A percentile compares a stretch with the other conserved stretches of the same genome.
Conservation (phyloP, 1,140 invertebrate genomes). For the Saxidomus purpurata region DNA sequence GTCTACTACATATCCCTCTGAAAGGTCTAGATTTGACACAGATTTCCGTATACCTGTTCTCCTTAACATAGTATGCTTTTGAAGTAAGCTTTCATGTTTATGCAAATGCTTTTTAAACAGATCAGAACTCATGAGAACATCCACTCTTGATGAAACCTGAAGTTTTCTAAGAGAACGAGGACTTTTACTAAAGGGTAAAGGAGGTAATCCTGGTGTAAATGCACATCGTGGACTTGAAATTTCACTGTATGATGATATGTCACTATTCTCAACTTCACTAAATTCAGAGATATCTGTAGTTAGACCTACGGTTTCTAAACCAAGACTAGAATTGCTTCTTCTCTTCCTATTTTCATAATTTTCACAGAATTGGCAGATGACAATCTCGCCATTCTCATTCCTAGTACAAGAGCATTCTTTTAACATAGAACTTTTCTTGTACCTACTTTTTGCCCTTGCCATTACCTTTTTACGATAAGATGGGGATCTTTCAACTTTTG, state of each 20-base stretch:
- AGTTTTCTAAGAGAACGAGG: slow-evolving; percentile 48
- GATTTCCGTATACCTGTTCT: slow-evolving; percentile 51
- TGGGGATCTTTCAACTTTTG: slow-evolving; percentile 52
- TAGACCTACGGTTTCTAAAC: slow-evolving; percentile 34
- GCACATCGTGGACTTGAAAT: slow-evolving; percentile 47
- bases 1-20: slow-evolving; percentile 33
- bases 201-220: slow-evolving; percentile 44
- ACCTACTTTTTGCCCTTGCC: slow-evolving; percentile 55
- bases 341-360: slow-evolving; percentile 27
- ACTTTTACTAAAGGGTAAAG: slow-evolving; percentile 22
- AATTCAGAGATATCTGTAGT: not conserved
- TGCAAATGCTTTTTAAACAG: slow-evolving; percentile 63
- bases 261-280: slow-evolving; percentile 26
- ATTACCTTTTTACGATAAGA: slow-evolving; percentile 61
- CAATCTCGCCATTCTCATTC: slow-evolving; percentile 56
- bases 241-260: slow-evolving; percentile 26
- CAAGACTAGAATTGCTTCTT: slow-evolving; percentile 53
- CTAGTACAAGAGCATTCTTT: slow-evolving; percentile 61
- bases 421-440: slow-evolving; percentile 61
- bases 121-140: slow-evolving; percentile 62
- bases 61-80: slow-evolving; percentile 39
- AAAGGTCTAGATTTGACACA: slow-evolving; percentile 52
- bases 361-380: slow-evolving; percentile 50
- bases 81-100: slow-evolving; percentile 48
- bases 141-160: slow-evolving; percentile 58